phyloP scores from a whole-genome alignment of 2,888 invertebrate species.

The Drosophila pseudotalamancana region DNA sequence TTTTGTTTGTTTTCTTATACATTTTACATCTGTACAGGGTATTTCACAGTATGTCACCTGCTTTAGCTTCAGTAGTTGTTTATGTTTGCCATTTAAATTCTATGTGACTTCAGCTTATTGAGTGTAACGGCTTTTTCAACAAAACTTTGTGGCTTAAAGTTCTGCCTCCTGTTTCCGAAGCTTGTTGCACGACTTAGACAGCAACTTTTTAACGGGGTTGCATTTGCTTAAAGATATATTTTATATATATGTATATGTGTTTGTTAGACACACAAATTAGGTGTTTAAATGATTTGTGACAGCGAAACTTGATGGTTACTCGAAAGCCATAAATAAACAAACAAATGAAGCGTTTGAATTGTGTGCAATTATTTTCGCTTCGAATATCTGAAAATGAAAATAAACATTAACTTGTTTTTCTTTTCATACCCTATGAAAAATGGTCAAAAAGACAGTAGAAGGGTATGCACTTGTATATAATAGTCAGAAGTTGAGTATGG shows the following conservation, averaged over 20 bases:
- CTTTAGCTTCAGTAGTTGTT: constrained; percentile 17
- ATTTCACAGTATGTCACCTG: background rate
- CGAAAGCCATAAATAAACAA: constrained; percentile 33
- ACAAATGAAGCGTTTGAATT: constrained; percentile 23
- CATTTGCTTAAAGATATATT: constrained; percentile 2
- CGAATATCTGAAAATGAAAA: constrained; percentile 44
- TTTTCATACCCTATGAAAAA: no score
- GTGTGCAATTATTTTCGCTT: constrained; percentile 54
- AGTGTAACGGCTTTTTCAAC: constrained; percentile 29
- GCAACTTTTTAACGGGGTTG: no score
- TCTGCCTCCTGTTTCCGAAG: background rate
- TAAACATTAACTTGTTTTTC: constrained; percentile 42
- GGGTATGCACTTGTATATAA: no score
- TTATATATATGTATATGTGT: background rate
- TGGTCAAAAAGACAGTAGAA: no score
- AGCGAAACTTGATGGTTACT: constrained; percentile 12
- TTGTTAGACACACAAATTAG: constrained; percentile 46
- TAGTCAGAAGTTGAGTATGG: no score
- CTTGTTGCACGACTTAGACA: constrained; percentile 14
- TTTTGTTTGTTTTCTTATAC: no score
- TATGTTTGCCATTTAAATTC: constrained; percentile 57
- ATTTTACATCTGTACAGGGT: background rate
- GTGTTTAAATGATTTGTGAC: constrained; percentile 49
- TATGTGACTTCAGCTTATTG: constrained; percentile 51
- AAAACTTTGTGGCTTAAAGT: constrained; percentile 21